A percentile compares a stretch with the other conserved stretches of the same genome.
These are phyloP conservation scores for Drosophila colorata DNA, from an alignment of 2,888 invertebrate genomes.

Conservation along the genomic window DNA sequence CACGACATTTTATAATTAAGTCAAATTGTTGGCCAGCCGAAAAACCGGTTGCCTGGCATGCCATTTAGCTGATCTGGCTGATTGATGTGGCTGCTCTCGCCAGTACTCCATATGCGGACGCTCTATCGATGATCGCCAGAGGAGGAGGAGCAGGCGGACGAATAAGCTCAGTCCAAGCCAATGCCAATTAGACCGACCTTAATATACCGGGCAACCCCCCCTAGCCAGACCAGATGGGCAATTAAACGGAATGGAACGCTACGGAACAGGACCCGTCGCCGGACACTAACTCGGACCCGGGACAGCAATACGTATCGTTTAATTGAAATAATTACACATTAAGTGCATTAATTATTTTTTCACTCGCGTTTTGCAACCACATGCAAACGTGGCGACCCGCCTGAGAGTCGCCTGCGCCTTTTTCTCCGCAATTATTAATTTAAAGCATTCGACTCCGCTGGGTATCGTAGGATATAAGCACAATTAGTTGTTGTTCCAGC, in stretches of 20 bases:
- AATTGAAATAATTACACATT: constrained; percentile 84
- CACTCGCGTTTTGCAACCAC: constrained; percentile 53
- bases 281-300: constrained; percentile 21
- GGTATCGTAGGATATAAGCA: constrained; percentile 70
- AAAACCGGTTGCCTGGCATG: constrained; percentile 54
- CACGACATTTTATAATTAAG: constrained; percentile 79
- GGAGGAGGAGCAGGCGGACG: background rate
- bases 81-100: constrained; percentile 52
- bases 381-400: constrained; percentile 62
- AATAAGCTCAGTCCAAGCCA: constrained; percentile 26
- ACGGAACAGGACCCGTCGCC: constrained; percentile 41
- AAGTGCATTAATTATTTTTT: constrained; percentile 82
- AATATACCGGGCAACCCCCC: constrained; percentile 43
- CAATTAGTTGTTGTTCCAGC: constrained; percentile 29
- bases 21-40: constrained; percentile 52
- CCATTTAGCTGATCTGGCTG: constrained; percentile 59
- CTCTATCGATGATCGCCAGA: constrained; percentile 55
- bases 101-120: constrained; percentile 44
- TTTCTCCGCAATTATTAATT: constrained; percentile 76
- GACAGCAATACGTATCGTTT: constrained; percentile 59
- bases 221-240: constrained; percentile 33
- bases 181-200: constrained; percentile 72
- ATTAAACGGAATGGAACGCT: constrained; percentile 46
- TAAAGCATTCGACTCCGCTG: constrained; percentile 75
- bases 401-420: constrained; percentile 69